A percentile compares a stretch with the other conserved stretches of the same genome.
These are phyloP conservation scores for Ichneumoninae sp. DNA, from an alignment of 2,888 invertebrate species.

Conservation along the genomic window DNA sequence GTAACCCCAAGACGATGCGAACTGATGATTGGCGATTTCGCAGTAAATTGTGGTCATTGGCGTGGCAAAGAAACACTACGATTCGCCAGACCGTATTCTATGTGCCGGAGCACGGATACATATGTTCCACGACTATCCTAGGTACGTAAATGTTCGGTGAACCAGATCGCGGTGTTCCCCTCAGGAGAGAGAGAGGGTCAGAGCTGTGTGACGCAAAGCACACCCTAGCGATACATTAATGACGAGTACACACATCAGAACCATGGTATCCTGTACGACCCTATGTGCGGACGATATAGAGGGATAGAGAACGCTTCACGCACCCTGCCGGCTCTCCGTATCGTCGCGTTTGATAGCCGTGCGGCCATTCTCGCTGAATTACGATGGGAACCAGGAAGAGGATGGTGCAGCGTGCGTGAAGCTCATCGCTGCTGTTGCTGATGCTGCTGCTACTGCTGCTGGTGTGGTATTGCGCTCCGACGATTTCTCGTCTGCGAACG, in stretches of 20 bases:
- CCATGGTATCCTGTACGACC: slow-evolving; percentile 7
- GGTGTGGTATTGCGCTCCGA: slow-evolving; percentile 73
- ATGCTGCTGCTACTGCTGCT: slow-evolving; percentile 10
- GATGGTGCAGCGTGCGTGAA: slow-evolving; percentile 61
- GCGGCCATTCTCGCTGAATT: slow-evolving; percentile 79
- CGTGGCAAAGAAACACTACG: too few relatives aligned
- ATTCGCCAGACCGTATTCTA: too few relatives aligned
- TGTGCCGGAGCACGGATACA: neutral
- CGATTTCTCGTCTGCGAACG: slow-evolving; percentile 71
- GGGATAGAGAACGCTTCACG: slow-evolving; percentile 16
- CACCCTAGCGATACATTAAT: slow-evolving; percentile 52
- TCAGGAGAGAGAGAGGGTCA: neutral
- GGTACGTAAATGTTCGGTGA: slow-evolving; percentile 14
- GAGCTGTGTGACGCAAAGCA: slow-evolving; percentile 36
- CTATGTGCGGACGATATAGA: slow-evolving; percentile 5
- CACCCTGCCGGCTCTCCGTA: slow-evolving; percentile 52
- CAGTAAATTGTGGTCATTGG: too few relatives aligned
- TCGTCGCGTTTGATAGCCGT: slow-evolving; percentile 78
- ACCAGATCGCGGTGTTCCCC: slow-evolving; percentile 1
- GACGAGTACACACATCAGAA: slow-evolving; percentile 44
- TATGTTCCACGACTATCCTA: slow-evolving; percentile 6
- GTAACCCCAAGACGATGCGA: too few relatives aligned
- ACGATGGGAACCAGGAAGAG: slow-evolving; percentile 71
- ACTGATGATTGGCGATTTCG: too few relatives aligned
- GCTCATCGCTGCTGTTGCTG: slow-evolving; percentile 50